Evolutionary conservation across 2,797 vertebrate species (phyloP).

Genomic region (Acanthornis magna): DNA sequence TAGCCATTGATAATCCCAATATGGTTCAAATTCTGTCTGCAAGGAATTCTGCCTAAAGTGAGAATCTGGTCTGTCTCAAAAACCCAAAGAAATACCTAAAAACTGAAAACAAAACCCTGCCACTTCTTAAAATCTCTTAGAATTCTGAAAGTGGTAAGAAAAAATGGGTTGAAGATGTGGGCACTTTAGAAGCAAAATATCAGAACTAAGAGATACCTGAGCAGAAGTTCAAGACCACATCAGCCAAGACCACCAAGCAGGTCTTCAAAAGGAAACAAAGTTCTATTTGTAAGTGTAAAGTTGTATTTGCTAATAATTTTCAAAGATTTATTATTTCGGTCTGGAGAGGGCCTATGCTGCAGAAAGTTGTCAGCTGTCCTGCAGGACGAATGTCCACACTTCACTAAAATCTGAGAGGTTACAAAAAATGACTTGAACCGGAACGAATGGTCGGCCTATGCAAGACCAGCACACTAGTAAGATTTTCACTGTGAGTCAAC

Average conservation of each 20-base stretch:
- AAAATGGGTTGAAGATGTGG: not conserved
- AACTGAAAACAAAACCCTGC: not conserved
- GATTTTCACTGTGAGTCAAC: not conserved
- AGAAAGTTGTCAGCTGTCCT: not conserved
- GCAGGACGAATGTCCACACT: no score
- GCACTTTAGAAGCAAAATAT: not conserved
- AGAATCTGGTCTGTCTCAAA: not conserved
- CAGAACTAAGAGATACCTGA: not conserved
- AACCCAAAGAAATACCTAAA: not conserved
- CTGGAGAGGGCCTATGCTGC: not conserved
- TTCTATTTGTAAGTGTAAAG: not conserved
- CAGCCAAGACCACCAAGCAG: not conserved
- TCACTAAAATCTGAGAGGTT: not conserved
- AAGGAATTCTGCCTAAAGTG: not conserved
- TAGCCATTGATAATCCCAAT: not conserved
- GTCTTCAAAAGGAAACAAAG: not conserved
- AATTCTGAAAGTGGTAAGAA: not conserved
- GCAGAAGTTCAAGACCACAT: not conserved
- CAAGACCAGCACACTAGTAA: not conserved
- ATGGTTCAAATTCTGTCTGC: not conserved
- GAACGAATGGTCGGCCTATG: accelerated
- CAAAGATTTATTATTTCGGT: not conserved
- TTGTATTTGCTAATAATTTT: not conserved
- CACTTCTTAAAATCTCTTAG: not conserved
- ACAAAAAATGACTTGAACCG: not conserved